A percentile compares a stretch with the other conserved stretches of the same genome.
These are phyloP conservation scores for Germaria angustata DNA, from an alignment of 2,888 invertebrate genomes.

Conservation along the genomic window DNA sequence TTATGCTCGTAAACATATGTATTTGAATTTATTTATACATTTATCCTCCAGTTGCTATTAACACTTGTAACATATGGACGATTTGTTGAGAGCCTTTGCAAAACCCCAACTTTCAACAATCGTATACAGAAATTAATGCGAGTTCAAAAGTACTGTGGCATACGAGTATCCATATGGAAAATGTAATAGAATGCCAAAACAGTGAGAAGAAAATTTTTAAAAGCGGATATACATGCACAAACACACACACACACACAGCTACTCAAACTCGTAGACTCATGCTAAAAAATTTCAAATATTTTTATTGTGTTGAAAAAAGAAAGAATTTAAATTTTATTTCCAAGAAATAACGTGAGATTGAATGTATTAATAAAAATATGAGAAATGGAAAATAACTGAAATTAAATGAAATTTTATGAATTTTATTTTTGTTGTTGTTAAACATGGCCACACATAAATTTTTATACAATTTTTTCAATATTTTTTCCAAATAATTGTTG, in stretches of 20 bases:
- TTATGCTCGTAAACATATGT: not conserved
- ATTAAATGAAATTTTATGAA: constrained; percentile 39
- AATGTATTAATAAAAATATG: not conserved
- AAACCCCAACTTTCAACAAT: not conserved
- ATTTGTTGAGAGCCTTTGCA: constrained; percentile 34
- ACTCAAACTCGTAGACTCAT: not conserved
- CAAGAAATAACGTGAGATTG: not conserved
- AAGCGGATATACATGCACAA: not conserved
- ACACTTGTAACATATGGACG: constrained; percentile 60
- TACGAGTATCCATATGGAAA: not conserved
- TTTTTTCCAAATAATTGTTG: too few relatives aligned
- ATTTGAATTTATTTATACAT: constrained; percentile 17
- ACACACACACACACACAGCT: constrained; percentile 3
- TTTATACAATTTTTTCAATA: too few relatives aligned
- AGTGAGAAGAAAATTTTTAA: not conserved
- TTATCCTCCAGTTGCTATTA: constrained; percentile 54
- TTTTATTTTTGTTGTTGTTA: constrained; percentile 14
- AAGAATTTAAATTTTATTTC: constrained; percentile 20
- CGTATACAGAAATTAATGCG: not conserved
- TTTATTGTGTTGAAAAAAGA: constrained; percentile 16
- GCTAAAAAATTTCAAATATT: constrained; percentile 25
- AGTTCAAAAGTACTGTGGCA: not conserved
- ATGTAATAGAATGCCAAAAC: constrained; percentile 28
- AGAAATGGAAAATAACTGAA: constrained; percentile 12
- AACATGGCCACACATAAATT: not conserved